Base-by-base conservation (phyloP, 2,113 vertebrate genomes). In the Platichthys stellatus region DNA sequence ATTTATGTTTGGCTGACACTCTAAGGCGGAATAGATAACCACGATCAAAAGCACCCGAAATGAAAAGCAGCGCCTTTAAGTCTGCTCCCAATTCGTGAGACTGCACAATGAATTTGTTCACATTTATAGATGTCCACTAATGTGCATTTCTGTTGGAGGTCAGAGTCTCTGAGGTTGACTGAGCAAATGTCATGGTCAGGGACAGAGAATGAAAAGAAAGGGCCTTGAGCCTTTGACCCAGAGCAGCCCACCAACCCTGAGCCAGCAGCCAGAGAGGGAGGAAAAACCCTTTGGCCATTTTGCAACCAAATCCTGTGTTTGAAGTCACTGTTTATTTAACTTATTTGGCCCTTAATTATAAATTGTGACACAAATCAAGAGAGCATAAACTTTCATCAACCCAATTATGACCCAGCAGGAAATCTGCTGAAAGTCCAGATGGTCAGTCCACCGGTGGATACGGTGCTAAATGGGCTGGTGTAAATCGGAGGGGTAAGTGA, bases 101-200 rank as follows among this genome's bases (percentile, higher is more conserved):
- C 51, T 20, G 20, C 2, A 0, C 9, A 8, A 2, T 20, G 51
- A 49, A 6, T 49, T 54, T n/a, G 51, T 54, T 54, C 20, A 10
- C 20, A 21, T 54, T 8, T 23, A 3, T 63, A 17, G 21, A 63
- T 47, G n/a, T 4, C 26, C 24, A 69, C 4, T 49, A 31, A 61
- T 58, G 10, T 2, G 12, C 5, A 51, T 57, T 63, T 76, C 65
- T 31, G 54, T 70, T 56, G 7, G 26, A 18, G 70, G 21, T 26
- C 60, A 77, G 23, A 40, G 51, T 43, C 14, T 59, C 38, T 54
- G n/a, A 21, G n/a, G 53, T 23, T 56, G 61, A 6, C 7, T 74
- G 68, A 70, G 40, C 38, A 76, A 60, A 60, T 59, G 69, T 74
- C 28, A 65, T 9, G 56, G 47, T 65, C 51, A 74, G 14, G 3